A percentile compares a stretch with the other conserved stretches of the same genome.
These are phyloP conservation scores for Drepana arcuata DNA, from an alignment of 1,140 invertebrate genomes.

Conservation along the genomic window DNA sequence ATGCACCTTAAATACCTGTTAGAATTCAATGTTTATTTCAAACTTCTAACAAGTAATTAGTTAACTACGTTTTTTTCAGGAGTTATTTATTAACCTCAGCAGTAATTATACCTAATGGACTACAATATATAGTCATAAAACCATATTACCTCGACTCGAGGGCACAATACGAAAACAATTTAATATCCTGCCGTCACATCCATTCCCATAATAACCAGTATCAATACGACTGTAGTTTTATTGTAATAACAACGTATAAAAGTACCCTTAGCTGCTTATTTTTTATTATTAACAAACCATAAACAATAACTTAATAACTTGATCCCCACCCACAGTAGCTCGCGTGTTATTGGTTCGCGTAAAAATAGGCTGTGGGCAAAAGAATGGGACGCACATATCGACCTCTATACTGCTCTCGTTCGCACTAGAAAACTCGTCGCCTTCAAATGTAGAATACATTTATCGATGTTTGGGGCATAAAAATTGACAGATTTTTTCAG, in stretches of 20 bases:
- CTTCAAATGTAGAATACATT: conserved; percentile 64
- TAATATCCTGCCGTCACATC: conserved; percentile 53
- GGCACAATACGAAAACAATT: conserved; percentile 57
- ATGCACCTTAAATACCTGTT: too few relatives aligned
- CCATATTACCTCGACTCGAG: too few relatives aligned
- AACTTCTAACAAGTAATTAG: too few relatives aligned
- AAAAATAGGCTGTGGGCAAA: conserved; percentile 65
- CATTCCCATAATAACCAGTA: conserved; percentile 43
- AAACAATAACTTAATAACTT: conserved; percentile 69
- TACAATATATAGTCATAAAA: too few relatives aligned
- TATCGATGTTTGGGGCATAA: conserved; percentile 68
- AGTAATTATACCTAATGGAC: too few relatives aligned
- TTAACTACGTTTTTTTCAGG: too few relatives aligned
- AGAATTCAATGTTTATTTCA: too few relatives aligned
- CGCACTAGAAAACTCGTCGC: conserved; percentile 50
- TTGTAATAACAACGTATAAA: conserved; percentile 41
- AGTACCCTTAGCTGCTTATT: conserved; percentile 38
- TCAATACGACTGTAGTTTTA: conserved; percentile 33
- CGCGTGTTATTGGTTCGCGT: conserved; percentile 51
- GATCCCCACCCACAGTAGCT: conserved; percentile 56
- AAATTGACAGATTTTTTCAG: conserved; percentile 71
- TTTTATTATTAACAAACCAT: conserved; percentile 67
- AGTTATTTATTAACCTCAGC: too few relatives aligned
- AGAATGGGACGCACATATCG: conserved; percentile 41
- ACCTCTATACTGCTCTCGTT: conserved; percentile 20